Evolutionary conservation across 1,140 invertebrate species (phyloP), one percentile per base, ranked within the genome.

Genomic region (Helicorthomorpha holstii): DNA sequence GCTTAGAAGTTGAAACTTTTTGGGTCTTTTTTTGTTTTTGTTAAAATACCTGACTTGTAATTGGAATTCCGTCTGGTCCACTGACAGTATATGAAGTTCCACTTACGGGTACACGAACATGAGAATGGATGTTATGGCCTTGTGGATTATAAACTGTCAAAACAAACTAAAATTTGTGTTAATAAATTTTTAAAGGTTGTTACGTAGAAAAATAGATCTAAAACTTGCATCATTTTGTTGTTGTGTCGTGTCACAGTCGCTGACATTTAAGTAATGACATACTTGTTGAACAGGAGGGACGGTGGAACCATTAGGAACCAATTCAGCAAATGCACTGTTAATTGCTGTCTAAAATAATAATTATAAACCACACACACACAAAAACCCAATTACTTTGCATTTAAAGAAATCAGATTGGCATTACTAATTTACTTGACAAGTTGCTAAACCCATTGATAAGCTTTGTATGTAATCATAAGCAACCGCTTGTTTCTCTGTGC

Each of bases 101-200:
- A 4, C 4, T 16, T 34, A 46, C 25, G 7, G 44, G 44, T 7
- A 46, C 12, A 7, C 44, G 19, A 46, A 46, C 7, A 10, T 10
- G 21, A 10, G 44, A 4, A 7, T 46, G 7, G 19, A 21, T 22
- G 7, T 4, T 7, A 12, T 10, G 12, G 21, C 19, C 21, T 19
- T 70, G 24, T 21, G 70, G 64, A 56, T 75, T 75, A 57, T 70
- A 75, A 2, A 72, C 56, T 21, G 64, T 63, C 24, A 73, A 57
- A 24, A 61, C 57, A 51, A 73, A 67, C 64, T 71, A 57, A 3
- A 58, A 25, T 7, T 12, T 12, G 19, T n/a, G n/a, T n/a, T n/a
- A n/a, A n/a, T n/a, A n/a, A n/a, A n/a, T 34, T 34, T 25, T 4
- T 22, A 46, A 46, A 12, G 44, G 19, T 46, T 22, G 19, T 46